phyloP scores from a whole-genome alignment of 2,888 invertebrate species.

The Villa cingulata region DNA sequence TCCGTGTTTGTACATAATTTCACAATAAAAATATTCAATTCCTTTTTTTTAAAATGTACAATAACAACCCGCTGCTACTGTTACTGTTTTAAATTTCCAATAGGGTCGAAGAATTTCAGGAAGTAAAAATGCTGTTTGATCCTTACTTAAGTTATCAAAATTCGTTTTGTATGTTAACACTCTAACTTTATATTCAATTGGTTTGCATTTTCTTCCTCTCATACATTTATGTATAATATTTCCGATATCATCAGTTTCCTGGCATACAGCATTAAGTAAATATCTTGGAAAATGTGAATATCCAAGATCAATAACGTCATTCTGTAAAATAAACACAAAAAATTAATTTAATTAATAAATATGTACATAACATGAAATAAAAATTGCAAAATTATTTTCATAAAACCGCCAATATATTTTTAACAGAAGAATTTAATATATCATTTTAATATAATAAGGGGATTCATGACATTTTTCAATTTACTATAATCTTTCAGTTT shows the following conservation, averaged over 20 bases:
- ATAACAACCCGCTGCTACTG: slow-evolving; percentile 33
- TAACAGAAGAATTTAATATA: too few species aligned
- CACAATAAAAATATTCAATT: too few species aligned
- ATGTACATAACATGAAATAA: too few species aligned
- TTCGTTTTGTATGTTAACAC: slow-evolving; percentile 23
- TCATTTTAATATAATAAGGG: too few species aligned
- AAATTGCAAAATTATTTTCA: too few species aligned
- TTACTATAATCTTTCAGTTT: too few species aligned
- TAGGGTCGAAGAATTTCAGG: slow-evolving; percentile 21
- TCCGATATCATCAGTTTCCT: slow-evolving; percentile 15
- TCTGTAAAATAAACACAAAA: slow-evolving; percentile 17
- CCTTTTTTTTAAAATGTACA: slow-evolving; percentile 17
- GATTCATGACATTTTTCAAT: too few species aligned
- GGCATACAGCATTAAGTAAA: slow-evolving; percentile 29
- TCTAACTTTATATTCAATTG: slow-evolving; percentile 32
- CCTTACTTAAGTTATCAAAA: slow-evolving; percentile 19
- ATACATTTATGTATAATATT: slow-evolving; percentile 22
- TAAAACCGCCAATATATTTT: too few species aligned
- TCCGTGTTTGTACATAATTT: too few species aligned
- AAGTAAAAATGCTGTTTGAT: slow-evolving; percentile 19
- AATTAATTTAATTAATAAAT: too few species aligned
- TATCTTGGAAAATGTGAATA: slow-evolving; percentile 30
- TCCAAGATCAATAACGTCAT: slow-evolving; percentile 29
- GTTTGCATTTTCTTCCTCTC: slow-evolving; percentile 29
- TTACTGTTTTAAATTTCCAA: slow-evolving; percentile 32